Evolutionary conservation across 2,797 vertebrate species (phyloP), one percentile per base, ranked within the genome.

Genomic region (Prionace glauca): DNA sequence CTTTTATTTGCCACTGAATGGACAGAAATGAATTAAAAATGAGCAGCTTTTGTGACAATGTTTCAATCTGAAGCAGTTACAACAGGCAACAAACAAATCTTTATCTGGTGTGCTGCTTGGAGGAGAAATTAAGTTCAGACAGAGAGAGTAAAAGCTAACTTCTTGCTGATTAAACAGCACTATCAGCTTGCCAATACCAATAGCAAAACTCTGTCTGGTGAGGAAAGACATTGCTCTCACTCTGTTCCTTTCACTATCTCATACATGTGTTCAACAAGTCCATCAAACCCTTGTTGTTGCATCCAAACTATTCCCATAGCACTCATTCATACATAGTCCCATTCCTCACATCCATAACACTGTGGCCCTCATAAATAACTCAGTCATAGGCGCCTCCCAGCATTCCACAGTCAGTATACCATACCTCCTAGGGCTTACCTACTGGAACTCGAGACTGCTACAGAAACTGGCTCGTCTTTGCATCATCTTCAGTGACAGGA

Each of bases 401-500:
- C n/a, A 93, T 93, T 93, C 62, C 65, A 36, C n/a, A 67, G 62
- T 14, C n/a, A 41, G 90, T 36, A 36, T 56, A 36, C 90, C 62
- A 65, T 41, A 20, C 62, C 62, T 36, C 62, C 32, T 69, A 91
- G 65, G 65, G n/a, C 65, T 62, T 91, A 91, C 65, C 90, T 93
- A 32, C 62, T 69, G 90, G 60, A 93, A 93, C 62, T 69, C 20
- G 32, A 93, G 62, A 93, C 90, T 56, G 36, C 90, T 41, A 22
- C n/a, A 65, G 90, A 69, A 93, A 69, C 90, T 65, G 62, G 32
- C 65, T 67, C n/a, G 18, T 22, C 60, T 91, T 91, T 91, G 60
- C 56, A 91, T 93, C 90, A 93, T 67, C 90, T 93, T 93, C 90
- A 93, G 90, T 93, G 90, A 69, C 90, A 36, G 90, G 90, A 69